These are phyloP conservation scores for Linyphia triangularis DNA, from an alignment of 2,888 invertebrate species.

Conservation along the genomic window DNA sequence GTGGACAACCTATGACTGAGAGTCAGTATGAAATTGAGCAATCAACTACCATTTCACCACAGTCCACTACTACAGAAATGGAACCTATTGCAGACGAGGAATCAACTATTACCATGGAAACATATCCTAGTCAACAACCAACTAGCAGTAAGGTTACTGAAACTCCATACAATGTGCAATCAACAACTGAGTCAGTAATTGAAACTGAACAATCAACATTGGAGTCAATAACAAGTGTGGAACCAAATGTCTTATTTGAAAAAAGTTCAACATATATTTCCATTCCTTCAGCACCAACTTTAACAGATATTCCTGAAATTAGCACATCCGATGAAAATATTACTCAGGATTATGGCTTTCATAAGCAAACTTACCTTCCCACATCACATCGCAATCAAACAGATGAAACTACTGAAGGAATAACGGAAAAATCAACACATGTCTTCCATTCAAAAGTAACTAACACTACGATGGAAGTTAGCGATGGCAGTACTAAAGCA, in stretches of 20 bases:
- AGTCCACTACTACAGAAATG: neutral
- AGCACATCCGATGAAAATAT: neutral
- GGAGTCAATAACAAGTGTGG: too few species aligned
- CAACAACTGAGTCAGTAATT: neutral
- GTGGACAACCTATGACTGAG: too few species aligned
- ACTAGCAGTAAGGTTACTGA: too few species aligned
- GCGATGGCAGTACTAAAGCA: neutral
- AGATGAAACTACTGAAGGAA: neutral
- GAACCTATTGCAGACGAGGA: neutral
- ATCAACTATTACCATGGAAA: neutral
- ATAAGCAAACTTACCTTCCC: slow-evolving; percentile 24
- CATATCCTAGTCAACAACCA: neutral
- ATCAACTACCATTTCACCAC: neutral
- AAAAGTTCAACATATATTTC: too few species aligned
- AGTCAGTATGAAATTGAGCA: neutral
- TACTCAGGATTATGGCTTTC: slow-evolving; percentile 15
- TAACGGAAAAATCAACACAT: too few species aligned
- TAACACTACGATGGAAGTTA: slow-evolving; percentile 12
- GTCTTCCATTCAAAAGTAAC: neutral
- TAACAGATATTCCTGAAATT: too few species aligned
- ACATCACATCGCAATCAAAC: neutral
- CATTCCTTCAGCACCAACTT: too few species aligned
- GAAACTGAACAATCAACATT: neutral
- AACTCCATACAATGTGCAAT: neutral
- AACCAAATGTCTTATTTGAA: too few species aligned